Conservation (phyloP, 2,113 vertebrate genomes). For the Tauraco erythrolophus region DNA sequence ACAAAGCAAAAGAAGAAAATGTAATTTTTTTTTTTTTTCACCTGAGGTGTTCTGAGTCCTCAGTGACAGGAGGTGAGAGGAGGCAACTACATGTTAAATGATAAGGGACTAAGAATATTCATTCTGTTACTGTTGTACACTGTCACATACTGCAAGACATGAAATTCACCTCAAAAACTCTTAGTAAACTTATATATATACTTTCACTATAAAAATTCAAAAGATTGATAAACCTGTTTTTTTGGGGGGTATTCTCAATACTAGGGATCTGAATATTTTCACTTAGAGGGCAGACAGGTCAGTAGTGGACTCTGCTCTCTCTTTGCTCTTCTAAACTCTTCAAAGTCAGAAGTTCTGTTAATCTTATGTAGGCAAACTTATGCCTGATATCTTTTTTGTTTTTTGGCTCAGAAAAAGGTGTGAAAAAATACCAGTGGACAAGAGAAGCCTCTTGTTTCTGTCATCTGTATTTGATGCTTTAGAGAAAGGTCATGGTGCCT, state of each 20-base stretch:
- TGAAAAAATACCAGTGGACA: neutral
- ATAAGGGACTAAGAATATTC: neutral
- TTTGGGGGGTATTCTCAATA: neutral
- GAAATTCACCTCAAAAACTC: neutral
- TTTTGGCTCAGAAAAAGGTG: neutral
- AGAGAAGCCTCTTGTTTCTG: neutral
- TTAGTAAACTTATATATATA: neutral
- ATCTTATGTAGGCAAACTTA: neutral
- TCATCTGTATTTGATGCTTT: neutral
- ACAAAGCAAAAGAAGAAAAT: neutral
- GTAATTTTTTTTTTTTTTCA: neutral
- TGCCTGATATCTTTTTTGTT: neutral
- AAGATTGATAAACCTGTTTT: neutral
- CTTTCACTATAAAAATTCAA: neutral
- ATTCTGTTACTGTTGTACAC: neutral
- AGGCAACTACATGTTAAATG: neutral
- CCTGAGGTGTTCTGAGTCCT: neutral
- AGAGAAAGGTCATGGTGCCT: neutral
- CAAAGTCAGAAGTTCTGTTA: neutral
- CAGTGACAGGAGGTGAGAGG: neutral
- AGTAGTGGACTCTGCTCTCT: neutral
- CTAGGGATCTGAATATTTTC: neutral
- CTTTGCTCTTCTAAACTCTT: neutral
- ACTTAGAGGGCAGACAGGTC: neutral
- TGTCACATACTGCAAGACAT: neutral